Percentiles rank a stretch among this genome's conserved stretches.
These are phyloP conservation scores for Plutella xylostella DNA, from an alignment of 2,888 invertebrate genomes.

Conservation along the genomic window DNA sequence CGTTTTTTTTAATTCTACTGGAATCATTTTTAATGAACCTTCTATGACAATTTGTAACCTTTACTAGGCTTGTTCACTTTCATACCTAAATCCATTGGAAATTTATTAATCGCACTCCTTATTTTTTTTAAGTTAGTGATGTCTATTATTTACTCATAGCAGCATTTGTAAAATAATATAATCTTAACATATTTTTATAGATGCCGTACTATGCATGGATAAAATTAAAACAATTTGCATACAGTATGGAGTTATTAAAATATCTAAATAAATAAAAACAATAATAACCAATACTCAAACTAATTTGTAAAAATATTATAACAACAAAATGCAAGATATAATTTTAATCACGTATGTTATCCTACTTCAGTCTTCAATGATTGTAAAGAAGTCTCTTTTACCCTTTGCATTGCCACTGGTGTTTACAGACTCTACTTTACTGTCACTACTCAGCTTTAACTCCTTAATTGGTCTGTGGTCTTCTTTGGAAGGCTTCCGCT, in stretches of 20 bases:
- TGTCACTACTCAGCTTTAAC: conserved; percentile 28
- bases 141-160: no score
- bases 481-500: conserved; percentile 49
- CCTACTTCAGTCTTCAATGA: conserved; percentile 38
- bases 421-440: conserved; percentile 19
- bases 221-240: background rate
- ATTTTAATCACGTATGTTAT: background rate
- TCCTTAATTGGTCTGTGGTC: conserved; percentile 39
- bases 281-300: no score
- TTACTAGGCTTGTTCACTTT: no score
- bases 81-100: no score
- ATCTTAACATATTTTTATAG: background rate
- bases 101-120: no score
- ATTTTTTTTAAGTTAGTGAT: no score
- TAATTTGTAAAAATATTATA: background rate
- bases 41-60: no score
- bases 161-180: no score
- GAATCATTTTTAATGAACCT: no score
- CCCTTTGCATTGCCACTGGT: conserved; percentile 26
- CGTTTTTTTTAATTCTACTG: no score
- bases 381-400: conserved; percentile 31
- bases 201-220: background rate
- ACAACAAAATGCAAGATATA: background rate
- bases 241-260: background rate
- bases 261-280: background rate